Base-by-base conservation (phyloP, 2,113 vertebrate species). In the Hydropotes inermis region DNA sequence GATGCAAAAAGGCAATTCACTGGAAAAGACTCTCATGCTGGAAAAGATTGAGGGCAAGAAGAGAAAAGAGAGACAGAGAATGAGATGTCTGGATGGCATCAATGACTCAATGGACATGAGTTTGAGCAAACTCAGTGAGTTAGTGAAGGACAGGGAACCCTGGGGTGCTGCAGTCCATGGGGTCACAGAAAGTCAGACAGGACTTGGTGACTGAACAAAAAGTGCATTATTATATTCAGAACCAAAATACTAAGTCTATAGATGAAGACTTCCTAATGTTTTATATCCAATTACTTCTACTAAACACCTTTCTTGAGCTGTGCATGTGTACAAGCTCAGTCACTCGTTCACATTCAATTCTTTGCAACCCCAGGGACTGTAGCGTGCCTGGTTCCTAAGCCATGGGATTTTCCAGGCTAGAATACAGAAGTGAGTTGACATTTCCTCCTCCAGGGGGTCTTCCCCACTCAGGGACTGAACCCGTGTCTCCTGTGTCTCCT, bases 321-420 rank as follows among this genome's bases (percentile, higher is more conserved):
- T 0, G 23, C 1, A 0, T 0, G 0, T 76, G 8, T 76, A 13
- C 3, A 1, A 15, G 70, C 36, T 3, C 70, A 76, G 23, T 15
- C 70, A 76, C 70, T 76, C 23, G 27, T 23, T 43, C 23, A 43
- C 14, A 27, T 4, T 7, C 70, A 76, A 27, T 12, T 27, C 39
- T 76, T 76, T 43, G 70, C 70, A 43, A 43, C 23, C 0, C 70
- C 70, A 27, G 7, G 23, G 70, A 43, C 70, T 43, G 23, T 43
- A 76, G 23, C 21, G 12, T 25, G 23, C 39, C 39, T 43, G 39
- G 39, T 43, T 76, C 23, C 39, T 43, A 43, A 43, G 70, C 15
- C 70, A 43, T 27, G 39, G 23, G 39, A 4, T 27, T 43, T 15
- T 76, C 70, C 70, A 27, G 70, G 70, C 23, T 25, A 43, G 23